phyloP scores from a whole-genome alignment of 2,797 vertebrate genomes.

The Bovichtus variegatus region DNA sequence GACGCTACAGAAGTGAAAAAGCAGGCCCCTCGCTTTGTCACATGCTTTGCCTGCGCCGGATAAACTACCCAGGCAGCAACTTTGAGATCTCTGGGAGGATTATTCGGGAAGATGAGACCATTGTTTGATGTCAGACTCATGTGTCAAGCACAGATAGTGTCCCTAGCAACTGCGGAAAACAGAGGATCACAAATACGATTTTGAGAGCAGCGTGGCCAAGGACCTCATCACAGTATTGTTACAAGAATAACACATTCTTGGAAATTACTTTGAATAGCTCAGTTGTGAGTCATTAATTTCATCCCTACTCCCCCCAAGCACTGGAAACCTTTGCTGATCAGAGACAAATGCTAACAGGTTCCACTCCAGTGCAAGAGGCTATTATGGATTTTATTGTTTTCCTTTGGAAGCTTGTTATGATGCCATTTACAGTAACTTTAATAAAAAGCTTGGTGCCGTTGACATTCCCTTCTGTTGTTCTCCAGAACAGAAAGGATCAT shows the following conservation, averaged over 20 bases:
- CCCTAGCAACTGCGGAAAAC: conserved; percentile 78
- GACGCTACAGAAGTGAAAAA: conserved; percentile 43
- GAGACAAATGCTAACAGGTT: conserved; percentile 49
- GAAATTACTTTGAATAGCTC: conserved; percentile 63
- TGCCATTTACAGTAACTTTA: conserved; percentile 44
- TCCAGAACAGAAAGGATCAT: background rate
- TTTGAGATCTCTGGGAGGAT: conserved; percentile 45
- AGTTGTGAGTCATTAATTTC: conserved; percentile 70
- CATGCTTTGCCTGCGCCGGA: background rate
- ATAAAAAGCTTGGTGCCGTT: background rate
- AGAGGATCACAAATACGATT: conserved; percentile 68
- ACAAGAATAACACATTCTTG: conserved; percentile 79
- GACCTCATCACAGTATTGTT: conserved; percentile 68
- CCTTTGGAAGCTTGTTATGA: conserved; percentile 20
- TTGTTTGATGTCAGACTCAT: conserved; percentile 49
- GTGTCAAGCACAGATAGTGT: conserved; percentile 68
- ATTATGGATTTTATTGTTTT: conserved; percentile 17
- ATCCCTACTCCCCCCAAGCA: conserved; percentile 22
- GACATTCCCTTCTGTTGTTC: background rate
- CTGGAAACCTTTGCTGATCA: conserved; percentile 58
- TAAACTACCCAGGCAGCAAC: conserved; percentile 34
- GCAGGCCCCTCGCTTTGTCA: conserved; percentile 16
- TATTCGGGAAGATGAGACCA: conserved; percentile 53
- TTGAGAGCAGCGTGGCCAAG: conserved; percentile 53
- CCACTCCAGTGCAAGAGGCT: conserved; percentile 18